Evolutionary conservation across 92 coral and sea anemone genomes (phyloP).

Genomic region (Bergia sp.): DNA sequence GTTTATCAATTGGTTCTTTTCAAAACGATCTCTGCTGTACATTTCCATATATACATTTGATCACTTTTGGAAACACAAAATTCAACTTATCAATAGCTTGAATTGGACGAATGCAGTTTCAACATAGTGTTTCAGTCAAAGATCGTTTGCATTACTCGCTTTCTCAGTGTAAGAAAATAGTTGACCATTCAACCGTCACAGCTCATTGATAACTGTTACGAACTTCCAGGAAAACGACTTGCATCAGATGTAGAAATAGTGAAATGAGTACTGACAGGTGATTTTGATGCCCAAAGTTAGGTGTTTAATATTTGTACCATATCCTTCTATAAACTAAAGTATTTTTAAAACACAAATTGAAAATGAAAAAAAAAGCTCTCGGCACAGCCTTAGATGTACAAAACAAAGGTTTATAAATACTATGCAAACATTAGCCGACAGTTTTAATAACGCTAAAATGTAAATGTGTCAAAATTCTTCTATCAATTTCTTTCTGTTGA

Average conservation of each 20-base stretch:
- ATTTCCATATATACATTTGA: neutral
- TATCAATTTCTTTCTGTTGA: neutral
- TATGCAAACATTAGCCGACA: neutral
- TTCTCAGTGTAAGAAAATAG: neutral
- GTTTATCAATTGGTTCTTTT: neutral
- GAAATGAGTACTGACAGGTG: neutral
- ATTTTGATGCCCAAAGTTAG: neutral
- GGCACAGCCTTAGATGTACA: neutral
- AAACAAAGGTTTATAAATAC: no score
- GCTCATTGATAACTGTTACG: neutral
- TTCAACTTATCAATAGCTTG: neutral
- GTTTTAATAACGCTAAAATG: neutral
- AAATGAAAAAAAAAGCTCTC: neutral
- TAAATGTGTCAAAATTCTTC: neutral
- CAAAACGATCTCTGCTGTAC: neutral
- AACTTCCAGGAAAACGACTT: neutral
- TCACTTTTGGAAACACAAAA: neutral
- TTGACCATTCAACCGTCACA: neutral
- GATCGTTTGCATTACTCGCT: neutral
- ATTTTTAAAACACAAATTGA: neutral
- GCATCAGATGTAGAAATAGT: neutral
- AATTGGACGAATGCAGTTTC: neutral
- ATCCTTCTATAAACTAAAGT: neutral
- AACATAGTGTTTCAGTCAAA: neutral
- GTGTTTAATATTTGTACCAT: neutral